A percentile compares a stretch with the other conserved stretches of the same genome.
Evolutionary conservation across 2,888 invertebrate species (phyloP).

Genomic region (Trilocha varians): DNA sequence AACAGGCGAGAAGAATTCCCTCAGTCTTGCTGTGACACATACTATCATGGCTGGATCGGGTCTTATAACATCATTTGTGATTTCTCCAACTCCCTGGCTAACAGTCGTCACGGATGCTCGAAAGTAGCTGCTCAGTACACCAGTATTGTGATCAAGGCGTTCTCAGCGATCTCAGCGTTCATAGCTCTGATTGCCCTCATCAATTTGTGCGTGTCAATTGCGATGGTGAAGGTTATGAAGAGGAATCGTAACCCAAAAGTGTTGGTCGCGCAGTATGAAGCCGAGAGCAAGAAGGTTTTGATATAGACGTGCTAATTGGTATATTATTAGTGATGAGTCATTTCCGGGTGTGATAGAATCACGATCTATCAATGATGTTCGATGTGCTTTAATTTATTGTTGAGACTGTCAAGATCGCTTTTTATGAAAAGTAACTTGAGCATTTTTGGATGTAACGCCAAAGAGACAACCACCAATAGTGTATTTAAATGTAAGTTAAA

Average conservation of each 20-base stretch:
- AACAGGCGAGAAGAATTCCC: slow-evolving; percentile 53
- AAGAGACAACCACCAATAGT: background rate
- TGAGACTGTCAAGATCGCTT: background rate
- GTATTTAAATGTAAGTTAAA: too few species aligned
- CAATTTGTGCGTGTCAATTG: slow-evolving; percentile 33
- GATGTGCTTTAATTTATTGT: background rate
- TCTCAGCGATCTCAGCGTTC: slow-evolving; percentile 40
- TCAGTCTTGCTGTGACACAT: slow-evolving; percentile 54
- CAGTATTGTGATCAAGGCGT: slow-evolving; percentile 40
- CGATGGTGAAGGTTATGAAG: slow-evolving; percentile 33
- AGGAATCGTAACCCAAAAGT: slow-evolving; percentile 25
- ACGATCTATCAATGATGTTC: background rate
- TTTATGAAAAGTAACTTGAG: background rate
- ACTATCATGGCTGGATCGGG: slow-evolving; percentile 51
- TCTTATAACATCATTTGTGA: slow-evolving; percentile 48
- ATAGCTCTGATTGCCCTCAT: slow-evolving; percentile 42
- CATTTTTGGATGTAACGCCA: background rate
- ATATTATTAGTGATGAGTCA: slow-evolving; percentile 2
- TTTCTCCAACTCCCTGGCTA: slow-evolving; percentile 55
- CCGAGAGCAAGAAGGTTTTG: slow-evolving; percentile 56
- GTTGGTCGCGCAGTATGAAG: slow-evolving; percentile 34
- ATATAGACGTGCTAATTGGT: slow-evolving; percentile 18
- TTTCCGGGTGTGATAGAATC: background rate
- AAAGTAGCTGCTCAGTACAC: slow-evolving; percentile 51
- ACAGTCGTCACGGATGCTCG: slow-evolving; percentile 55